These are phyloP conservation scores for Xiphorhynchus erythropygius DNA, from an alignment of 2,797 vertebrate species.

Conservation along the genomic window DNA sequence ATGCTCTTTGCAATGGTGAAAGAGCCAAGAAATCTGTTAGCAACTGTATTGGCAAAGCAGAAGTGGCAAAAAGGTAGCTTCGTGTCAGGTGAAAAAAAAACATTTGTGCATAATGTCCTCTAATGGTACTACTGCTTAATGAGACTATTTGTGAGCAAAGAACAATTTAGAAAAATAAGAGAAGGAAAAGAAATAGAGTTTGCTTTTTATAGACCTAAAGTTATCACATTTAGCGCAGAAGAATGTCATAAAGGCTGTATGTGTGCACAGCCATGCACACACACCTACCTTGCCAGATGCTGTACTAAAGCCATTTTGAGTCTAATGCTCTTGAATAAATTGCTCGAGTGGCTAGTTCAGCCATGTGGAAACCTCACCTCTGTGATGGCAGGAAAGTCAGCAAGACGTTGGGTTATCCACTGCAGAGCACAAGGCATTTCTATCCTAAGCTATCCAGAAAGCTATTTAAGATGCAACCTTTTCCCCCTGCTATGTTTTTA, in stretches of 20 bases:
- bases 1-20: background rate
- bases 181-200: background rate
- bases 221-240: background rate
- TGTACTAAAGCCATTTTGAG: background rate
- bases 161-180: background rate
- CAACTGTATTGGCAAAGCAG: background rate
- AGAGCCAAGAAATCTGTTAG: background rate
- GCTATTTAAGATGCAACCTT: background rate
- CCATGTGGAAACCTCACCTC: constrained; percentile 26
- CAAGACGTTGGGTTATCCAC: background rate
- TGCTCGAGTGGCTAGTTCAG: background rate
- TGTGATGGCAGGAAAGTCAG: background rate
- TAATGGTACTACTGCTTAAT: background rate
- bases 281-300: background rate
- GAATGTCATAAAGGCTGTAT: background rate
- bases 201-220: background rate
- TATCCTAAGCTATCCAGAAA: background rate
- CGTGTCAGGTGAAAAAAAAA: background rate
- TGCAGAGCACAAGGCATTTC: background rate
- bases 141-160: background rate
- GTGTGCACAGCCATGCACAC: background rate
- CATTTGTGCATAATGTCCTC: background rate
- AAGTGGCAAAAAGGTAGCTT: background rate
- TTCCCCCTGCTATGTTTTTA: background rate
- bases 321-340: constrained; percentile 23